Conservation (phyloP, 2,888 invertebrate genomes). For the Agrypnus murinus region DNA sequence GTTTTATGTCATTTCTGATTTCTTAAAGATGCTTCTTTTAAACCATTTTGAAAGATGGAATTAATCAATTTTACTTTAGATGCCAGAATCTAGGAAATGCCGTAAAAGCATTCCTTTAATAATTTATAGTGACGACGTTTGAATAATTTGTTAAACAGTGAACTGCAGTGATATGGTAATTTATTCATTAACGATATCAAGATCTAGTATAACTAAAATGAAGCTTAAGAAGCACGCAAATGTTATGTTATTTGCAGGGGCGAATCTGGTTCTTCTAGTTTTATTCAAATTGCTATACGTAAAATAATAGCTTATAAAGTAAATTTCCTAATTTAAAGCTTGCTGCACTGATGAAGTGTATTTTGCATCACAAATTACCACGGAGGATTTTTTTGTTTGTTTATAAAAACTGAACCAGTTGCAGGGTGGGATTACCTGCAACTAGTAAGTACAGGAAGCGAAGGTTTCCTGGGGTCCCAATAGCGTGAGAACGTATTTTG, state of each 20-base stretch:
- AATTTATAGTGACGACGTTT: neutral
- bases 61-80: too few relatives aligned
- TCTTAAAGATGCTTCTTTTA: too few relatives aligned
- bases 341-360: neutral
- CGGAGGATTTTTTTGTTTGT: neutral
- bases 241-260: conserved; percentile 17
- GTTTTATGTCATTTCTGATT: too few relatives aligned
- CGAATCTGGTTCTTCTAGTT: conserved; percentile 12
- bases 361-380: neutral
- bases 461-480: conserved; percentile 43
- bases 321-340: conserved; percentile 5
- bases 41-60: too few relatives aligned
- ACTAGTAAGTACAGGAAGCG: conserved; percentile 40
- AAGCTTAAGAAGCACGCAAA: conserved; percentile 10
- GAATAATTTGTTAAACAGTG: conserved; percentile 14
- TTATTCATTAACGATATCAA: conserved; percentile 25
- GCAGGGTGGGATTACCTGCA: conserved; percentile 39
- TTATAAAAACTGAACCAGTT: conserved; percentile 7
- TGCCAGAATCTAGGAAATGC: neutral
- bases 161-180: conserved; percentile 15
- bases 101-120: neutral
- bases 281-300: neutral
- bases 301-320: neutral
- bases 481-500: conserved; percentile 46
- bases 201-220: conserved; percentile 2